phyloP scores from a whole-genome alignment of 2,888 invertebrate genomes.

The Oxyscelio sp. region DNA sequence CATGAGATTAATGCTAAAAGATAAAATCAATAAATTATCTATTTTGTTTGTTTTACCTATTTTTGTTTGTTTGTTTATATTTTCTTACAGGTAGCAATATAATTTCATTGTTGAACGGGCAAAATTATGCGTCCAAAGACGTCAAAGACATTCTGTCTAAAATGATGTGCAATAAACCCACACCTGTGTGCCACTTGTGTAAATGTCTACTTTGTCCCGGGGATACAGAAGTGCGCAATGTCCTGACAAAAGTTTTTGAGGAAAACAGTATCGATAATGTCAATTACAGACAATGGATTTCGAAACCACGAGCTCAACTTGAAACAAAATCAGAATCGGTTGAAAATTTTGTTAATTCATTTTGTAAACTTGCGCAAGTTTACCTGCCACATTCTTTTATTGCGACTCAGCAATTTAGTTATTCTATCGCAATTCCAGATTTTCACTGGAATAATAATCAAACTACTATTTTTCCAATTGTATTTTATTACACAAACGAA shows the following conservation, averaged over 20 bases:
- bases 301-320: conserved; percentile 51
- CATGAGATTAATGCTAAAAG: conserved; percentile 6
- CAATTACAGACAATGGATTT: conserved; percentile 47
- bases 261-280: conserved; percentile 33
- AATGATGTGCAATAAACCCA: conserved; percentile 31
- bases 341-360: conserved; percentile 39
- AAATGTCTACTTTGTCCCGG: too few relatives aligned
- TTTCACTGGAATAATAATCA: not conserved
- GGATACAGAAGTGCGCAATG: too few relatives aligned
- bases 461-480: not conserved
- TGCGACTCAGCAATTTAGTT: too few relatives aligned
- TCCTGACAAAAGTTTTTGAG: conserved; percentile 27
- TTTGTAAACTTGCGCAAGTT: conserved; percentile 30
- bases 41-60: too few relatives aligned
- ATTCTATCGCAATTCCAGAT: not conserved
- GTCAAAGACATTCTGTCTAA: conserved; percentile 21
- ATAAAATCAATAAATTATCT: too few relatives aligned
- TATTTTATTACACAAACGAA: not conserved
- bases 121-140: conserved; percentile 3
- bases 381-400: conserved; percentile 56
- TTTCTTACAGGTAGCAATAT: conserved; percentile 47
- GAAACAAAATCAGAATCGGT: conserved; percentile 33
- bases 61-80: too few relatives aligned
- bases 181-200: conserved; percentile 29
- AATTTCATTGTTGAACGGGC: conserved; percentile 2